Conservation (phyloP, 2,888 invertebrate genomes). For the Spodoptera littoralis region DNA sequence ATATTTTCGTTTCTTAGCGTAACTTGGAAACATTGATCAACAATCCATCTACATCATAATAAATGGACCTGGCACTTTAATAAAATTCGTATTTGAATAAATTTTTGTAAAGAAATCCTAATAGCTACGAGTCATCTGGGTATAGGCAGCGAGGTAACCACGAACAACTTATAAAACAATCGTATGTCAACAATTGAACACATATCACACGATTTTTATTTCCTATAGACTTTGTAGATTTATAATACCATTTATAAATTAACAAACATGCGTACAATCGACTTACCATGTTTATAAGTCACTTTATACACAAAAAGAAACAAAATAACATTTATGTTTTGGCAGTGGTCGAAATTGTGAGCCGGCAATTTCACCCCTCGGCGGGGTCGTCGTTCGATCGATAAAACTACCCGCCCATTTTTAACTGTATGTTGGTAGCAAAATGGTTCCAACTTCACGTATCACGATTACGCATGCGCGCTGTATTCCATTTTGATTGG, state of each 20-base stretch:
- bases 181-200: conserved; percentile 34
- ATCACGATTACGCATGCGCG: conserved; percentile 49
- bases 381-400: conserved; percentile 62
- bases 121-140: background rate
- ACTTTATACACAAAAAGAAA: conserved; percentile 33
- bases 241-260: background rate
- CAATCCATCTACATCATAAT: background rate
- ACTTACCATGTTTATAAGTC: conserved; percentile 51
- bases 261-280: background rate
- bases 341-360: conserved; percentile 14
- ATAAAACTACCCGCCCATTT: conserved; percentile 64
- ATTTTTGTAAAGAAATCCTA: background rate
- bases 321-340: conserved; percentile 17
- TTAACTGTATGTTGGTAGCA: conserved; percentile 61
- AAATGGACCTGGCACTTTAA: background rate
- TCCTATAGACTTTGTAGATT: background rate
- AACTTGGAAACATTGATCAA: background rate
- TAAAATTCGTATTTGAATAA: background rate
- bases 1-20: too few species aligned
- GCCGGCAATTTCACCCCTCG: conserved; percentile 21
- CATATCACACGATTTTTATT: background rate
- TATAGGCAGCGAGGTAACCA: background rate
- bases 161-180: background rate
- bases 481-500: background rate
- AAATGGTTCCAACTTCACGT: conserved; percentile 53